A percentile compares a stretch with the other conserved stretches of the same genome.
Conservation (phyloP, 2,797 vertebrate species). For the Cossypha caffra region DNA sequence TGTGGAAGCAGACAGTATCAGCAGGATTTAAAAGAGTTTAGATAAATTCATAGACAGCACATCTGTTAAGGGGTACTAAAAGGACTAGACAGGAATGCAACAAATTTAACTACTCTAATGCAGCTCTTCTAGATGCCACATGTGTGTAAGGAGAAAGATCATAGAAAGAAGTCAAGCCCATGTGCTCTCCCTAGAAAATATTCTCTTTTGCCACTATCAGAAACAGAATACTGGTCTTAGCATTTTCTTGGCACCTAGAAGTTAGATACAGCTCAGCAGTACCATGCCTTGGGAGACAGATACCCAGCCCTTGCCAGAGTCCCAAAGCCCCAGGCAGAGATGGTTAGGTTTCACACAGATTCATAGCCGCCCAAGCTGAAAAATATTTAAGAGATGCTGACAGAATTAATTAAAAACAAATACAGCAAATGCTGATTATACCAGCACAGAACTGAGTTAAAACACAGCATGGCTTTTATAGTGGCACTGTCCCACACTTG, state of each 20-base stretch:
- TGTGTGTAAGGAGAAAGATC: background rate
- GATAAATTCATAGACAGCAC: background rate
- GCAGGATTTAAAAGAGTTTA: background rate
- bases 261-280: background rate
- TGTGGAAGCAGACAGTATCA: background rate
- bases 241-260: background rate
- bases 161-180: background rate
- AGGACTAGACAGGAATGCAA: background rate
- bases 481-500: background rate
- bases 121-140: background rate
- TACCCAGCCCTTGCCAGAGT: background rate
- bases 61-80: background rate
- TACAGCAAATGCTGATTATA: background rate
- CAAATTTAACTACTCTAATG: background rate
- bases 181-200: background rate
- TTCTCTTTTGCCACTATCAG: background rate
- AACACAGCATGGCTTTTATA: background rate
- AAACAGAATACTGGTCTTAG: background rate
- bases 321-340: background rate
- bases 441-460: background rate
- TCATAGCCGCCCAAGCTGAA: background rate
- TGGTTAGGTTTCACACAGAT: background rate
- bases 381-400: background rate
- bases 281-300: background rate
- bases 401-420: constrained; percentile 8